Conservation (phyloP, 2,888 invertebrate species). For the Tupiocoris notatus region DNA sequence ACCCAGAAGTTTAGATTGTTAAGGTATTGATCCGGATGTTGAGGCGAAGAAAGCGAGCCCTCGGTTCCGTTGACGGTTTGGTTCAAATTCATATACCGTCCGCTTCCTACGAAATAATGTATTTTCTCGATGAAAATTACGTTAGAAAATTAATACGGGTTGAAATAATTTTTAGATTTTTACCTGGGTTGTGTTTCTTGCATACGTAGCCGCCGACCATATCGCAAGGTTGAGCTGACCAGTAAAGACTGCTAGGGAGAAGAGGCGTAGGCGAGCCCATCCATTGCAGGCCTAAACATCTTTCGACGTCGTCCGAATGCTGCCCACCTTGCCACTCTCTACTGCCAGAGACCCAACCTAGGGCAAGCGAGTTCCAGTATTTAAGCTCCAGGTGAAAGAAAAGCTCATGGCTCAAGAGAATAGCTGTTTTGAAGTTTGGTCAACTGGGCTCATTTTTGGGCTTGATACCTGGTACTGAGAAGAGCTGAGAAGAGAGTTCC, state of each 20-base stretch:
- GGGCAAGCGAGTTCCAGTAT: background rate
- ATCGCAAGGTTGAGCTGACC: constrained; percentile 65
- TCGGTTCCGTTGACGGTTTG: constrained; percentile 64
- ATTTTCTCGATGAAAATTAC: no score
- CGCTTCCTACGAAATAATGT: constrained; percentile 29
- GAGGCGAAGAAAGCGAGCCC: constrained; percentile 68
- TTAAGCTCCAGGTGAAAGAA: no score
- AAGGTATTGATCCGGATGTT: constrained; percentile 69
- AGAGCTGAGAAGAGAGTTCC: no score
- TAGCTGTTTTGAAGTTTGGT: no score
- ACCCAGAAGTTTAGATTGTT: constrained; percentile 54
- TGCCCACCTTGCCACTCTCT: constrained; percentile 26
- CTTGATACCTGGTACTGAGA: no score
- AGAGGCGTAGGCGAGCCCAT: constrained; percentile 64
- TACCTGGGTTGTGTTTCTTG: constrained; percentile 53
- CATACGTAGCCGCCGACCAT: constrained; percentile 70
- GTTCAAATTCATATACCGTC: constrained; percentile 58
- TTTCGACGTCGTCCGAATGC: constrained; percentile 41
- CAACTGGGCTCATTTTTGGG: no score
- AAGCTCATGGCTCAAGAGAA: no score
- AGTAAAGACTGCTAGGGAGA: constrained; percentile 69
- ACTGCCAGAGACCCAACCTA: constrained; percentile 31
- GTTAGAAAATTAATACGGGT: no score
- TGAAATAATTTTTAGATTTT: background rate
- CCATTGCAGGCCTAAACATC: constrained; percentile 65